phyloP scores from a whole-genome alignment of 2,888 invertebrate species.

The Eristalinus aeneus region DNA sequence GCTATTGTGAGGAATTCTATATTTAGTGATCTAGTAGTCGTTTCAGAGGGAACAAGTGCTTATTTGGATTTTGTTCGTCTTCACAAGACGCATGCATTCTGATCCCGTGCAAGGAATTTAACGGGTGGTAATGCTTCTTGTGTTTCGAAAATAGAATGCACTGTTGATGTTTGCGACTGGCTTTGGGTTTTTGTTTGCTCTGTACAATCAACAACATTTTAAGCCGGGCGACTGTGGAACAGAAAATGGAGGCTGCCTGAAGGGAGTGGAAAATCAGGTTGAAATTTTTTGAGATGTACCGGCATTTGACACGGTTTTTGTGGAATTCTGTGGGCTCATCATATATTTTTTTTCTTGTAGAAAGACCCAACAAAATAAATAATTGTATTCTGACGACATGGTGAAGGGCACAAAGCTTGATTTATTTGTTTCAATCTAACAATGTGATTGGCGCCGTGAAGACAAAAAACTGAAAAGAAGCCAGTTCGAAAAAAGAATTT shows the following conservation, averaged over 20 bases:
- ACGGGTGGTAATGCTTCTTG: neutral
- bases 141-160: neutral
- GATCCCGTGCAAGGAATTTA: neutral
- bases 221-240: too few relatives aligned
- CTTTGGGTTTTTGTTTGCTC: neutral
- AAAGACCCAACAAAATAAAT: too few relatives aligned
- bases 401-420: too few relatives aligned
- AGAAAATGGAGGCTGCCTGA: neutral
- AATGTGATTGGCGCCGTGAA: too few relatives aligned
- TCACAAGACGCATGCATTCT: neutral
- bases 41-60: neutral
- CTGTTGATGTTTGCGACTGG: neutral
- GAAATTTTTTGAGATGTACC: too few relatives aligned
- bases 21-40: constrained; percentile 30
- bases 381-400: too few relatives aligned
- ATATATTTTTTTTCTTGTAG: too few relatives aligned
- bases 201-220: neutral
- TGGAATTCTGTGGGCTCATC: too few relatives aligned
- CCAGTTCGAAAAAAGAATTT: too few relatives aligned
- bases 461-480: too few relatives aligned
- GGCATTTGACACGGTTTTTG: too few relatives aligned
- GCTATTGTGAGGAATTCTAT: constrained; percentile 30
- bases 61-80: neutral
- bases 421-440: too few relatives aligned
- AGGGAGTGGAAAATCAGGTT: neutral